A percentile compares a stretch with the other conserved stretches of the same genome.
These are phyloP conservation scores for Apis florea DNA, from an alignment of 1,140 invertebrate genomes.

Conservation along the genomic window DNA sequence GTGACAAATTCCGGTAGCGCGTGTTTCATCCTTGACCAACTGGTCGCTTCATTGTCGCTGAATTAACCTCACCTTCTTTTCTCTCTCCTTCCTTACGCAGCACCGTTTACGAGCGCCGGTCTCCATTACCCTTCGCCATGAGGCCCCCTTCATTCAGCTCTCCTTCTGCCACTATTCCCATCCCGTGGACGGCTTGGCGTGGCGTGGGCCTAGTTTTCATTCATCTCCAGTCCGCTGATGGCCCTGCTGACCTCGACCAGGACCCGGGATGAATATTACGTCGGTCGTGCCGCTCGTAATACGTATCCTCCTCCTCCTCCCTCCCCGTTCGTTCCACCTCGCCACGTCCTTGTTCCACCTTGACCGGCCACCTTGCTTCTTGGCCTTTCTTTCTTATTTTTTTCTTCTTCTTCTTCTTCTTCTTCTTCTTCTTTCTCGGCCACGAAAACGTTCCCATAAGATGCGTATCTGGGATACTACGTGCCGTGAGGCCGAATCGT, in stretches of 20 bases:
- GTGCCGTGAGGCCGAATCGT: conserved; percentile 74
- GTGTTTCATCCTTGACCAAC: conserved; percentile 39
- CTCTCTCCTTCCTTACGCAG: conserved; percentile 31
- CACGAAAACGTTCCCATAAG: conserved; percentile 69
- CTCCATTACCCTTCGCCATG: conserved; percentile 65
- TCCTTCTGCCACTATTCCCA: conserved; percentile 65
- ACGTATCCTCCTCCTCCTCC: conserved; percentile 21
- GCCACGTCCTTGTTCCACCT: conserved; percentile 27
- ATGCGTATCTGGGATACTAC: conserved; percentile 72
- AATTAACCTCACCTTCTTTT: conserved; percentile 53
- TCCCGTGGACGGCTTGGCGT: conserved; percentile 18
- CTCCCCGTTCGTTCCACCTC: background rate
- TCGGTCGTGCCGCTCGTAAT: conserved; percentile 69
- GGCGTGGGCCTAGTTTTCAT: conserved; percentile 72
- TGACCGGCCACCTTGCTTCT: conserved; percentile 40
- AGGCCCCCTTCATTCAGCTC: conserved; percentile 72
- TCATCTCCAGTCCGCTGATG: conserved; percentile 73
- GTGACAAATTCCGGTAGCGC: background rate
- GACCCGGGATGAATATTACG: conserved; percentile 75
- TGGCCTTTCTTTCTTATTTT: background rate
- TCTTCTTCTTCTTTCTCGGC: too few species aligned
- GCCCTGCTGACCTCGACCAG: conserved; percentile 72
- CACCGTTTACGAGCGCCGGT: conserved; percentile 52
- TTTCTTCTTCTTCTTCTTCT: too few species aligned
- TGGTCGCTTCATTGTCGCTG: conserved; percentile 47